These are phyloP conservation scores for Pelobates fuscus DNA, from an alignment of 2,113 vertebrate species.

Conservation along the genomic window DNA sequence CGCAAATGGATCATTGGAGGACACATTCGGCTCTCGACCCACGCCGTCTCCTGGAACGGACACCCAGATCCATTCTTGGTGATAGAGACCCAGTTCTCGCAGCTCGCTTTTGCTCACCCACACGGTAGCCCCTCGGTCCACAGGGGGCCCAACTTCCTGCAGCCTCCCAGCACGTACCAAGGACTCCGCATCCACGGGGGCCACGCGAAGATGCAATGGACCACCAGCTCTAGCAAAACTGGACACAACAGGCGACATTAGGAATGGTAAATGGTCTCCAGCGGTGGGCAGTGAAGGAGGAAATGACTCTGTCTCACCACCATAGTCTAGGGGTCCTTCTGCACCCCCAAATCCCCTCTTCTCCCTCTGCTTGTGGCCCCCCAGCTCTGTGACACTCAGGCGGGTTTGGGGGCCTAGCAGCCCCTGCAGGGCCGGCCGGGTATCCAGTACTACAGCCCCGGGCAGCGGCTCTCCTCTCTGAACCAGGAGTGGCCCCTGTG, in stretches of 20 bases:
- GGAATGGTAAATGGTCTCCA: background rate
- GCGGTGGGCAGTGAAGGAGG: background rate
- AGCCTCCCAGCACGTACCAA: constrained; percentile 27
- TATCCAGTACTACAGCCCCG: constrained; percentile 2
- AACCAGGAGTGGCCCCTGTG: constrained; percentile 11
- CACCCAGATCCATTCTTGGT: constrained; percentile 38
- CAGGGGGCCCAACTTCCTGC: constrained; percentile 18
- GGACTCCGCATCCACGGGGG: constrained; percentile 13
- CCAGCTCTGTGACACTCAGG: constrained; percentile 5
- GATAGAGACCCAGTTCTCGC: constrained; percentile 25
- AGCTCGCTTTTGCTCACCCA: constrained; percentile 28
- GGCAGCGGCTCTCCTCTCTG: constrained; percentile 11
- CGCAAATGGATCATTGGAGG: too few relatives aligned
- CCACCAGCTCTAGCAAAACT: constrained; percentile 10
- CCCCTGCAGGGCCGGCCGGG: constrained; percentile 22
- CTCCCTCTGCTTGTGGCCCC: background rate
- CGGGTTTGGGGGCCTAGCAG: constrained; percentile 19
- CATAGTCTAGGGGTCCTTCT: constrained; percentile 29
- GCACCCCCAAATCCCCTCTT: background rate
- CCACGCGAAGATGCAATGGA: background rate
- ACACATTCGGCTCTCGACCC: background rate
- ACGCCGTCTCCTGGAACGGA: background rate
- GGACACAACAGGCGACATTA: constrained; percentile 4
- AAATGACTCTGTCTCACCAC: background rate
- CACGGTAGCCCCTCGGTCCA: constrained; percentile 19